Evolutionary conservation across 2,113 vertebrate species (phyloP).

Genomic region (Zingel zingel): DNA sequence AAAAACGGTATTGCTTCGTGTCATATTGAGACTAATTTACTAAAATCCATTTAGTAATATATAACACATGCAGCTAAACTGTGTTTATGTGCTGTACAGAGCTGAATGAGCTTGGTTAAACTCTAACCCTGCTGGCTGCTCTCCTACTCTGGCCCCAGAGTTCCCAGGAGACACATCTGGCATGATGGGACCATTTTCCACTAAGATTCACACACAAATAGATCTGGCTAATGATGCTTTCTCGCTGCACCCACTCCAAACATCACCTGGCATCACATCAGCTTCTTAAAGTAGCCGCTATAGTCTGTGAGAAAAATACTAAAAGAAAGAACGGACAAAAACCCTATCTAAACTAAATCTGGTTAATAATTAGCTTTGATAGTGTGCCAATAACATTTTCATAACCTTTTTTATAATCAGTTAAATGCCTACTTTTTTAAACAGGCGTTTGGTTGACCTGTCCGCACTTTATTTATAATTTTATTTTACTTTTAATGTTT

Average conservation of each 20-base stretch:
- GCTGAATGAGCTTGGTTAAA: constrained; percentile 40
- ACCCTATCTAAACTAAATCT: not conserved
- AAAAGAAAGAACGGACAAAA: not conserved
- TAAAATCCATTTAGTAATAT: not conserved
- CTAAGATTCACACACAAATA: constrained; percentile 73
- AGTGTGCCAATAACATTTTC: not conserved
- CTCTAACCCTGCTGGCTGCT: constrained; percentile 52
- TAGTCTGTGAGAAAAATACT: not conserved
- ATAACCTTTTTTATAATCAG: too few relatives aligned
- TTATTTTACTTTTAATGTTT: too few relatives aligned
- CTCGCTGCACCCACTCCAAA: constrained; percentile 37
- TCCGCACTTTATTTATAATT: too few relatives aligned
- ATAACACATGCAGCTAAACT: not conserved
- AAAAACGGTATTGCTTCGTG: not conserved
- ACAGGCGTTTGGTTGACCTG: too few relatives aligned
- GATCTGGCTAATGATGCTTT: constrained; percentile 59
- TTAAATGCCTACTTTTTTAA: too few relatives aligned
- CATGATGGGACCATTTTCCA: constrained; percentile 71
- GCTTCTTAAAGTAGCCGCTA: not conserved
- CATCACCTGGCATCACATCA: constrained; percentile 45
- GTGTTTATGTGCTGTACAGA: not conserved
- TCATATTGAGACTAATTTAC: not conserved
- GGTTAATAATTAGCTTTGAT: not conserved
- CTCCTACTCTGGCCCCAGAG: constrained; percentile 4
- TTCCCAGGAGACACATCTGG: constrained; percentile 62